Conservation (phyloP, 2,888 invertebrate genomes). For the Ptilodon capucinus region DNA sequence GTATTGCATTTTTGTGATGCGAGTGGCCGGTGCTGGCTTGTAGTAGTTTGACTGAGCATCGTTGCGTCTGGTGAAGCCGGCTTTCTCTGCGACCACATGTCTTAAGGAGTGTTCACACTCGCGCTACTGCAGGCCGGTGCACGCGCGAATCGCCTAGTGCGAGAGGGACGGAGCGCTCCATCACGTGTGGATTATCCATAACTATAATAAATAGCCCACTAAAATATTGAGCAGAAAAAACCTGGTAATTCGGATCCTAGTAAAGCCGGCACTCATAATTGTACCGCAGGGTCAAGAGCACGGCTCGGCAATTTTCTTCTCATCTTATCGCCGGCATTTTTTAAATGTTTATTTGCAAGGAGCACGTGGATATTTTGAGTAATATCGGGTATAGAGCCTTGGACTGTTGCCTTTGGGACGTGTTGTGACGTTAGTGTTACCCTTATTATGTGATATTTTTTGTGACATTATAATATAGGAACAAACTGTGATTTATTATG, state of each 20-base stretch:
- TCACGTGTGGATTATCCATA: constrained; percentile 76
- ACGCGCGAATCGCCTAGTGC: constrained; percentile 67
- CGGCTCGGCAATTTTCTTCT: constrained; percentile 66
- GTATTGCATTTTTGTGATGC: constrained; percentile 74
- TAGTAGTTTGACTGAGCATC: constrained; percentile 44
- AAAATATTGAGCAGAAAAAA: constrained; percentile 80
- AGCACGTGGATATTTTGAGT: constrained; percentile 75
- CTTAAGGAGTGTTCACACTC: constrained; percentile 48
- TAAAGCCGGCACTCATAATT: constrained; percentile 80
- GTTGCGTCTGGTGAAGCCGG: constrained; percentile 56
- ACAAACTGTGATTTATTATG: constrained; percentile 81
- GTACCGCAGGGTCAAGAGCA: constrained; percentile 79
- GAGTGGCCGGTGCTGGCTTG: constrained; percentile 51
- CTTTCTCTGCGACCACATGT: constrained; percentile 71
- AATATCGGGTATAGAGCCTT: constrained; percentile 70
- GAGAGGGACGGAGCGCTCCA: constrained; percentile 61
- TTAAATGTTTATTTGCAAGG: constrained; percentile 75
- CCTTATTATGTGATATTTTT: constrained; percentile 76
- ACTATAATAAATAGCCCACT: constrained; percentile 70
- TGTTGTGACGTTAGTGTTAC: constrained; percentile 81
- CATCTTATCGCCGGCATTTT: constrained; percentile 56
- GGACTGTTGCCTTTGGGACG: constrained; percentile 80
- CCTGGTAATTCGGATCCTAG: constrained; percentile 79
- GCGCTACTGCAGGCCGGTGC: constrained; percentile 64
- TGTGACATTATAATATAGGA: constrained; percentile 76